Evolutionary conservation across 2,888 invertebrate genomes (phyloP).

Genomic region (Lepidocyrtinus sp.): DNA sequence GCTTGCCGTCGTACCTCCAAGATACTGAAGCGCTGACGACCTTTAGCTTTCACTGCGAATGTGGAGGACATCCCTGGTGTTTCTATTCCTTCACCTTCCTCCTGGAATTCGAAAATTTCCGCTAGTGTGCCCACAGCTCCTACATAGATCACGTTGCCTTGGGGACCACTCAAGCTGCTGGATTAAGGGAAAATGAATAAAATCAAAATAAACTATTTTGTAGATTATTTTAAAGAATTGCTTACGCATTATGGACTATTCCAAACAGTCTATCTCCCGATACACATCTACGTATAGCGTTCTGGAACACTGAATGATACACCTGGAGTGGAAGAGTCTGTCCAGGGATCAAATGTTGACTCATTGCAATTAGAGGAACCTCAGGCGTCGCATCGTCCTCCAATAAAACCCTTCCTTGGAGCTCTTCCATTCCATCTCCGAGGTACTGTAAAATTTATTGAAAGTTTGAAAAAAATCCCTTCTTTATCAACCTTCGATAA

Average conservation of each 20-base stretch:
- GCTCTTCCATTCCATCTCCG: slow-evolving; percentile 77
- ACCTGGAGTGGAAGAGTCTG: slow-evolving; percentile 84
- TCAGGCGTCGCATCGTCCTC: slow-evolving; percentile 75
- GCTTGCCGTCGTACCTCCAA: slow-evolving; percentile 73
- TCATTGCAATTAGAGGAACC: slow-evolving; percentile 77
- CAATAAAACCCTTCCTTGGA: slow-evolving; percentile 79
- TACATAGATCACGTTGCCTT: slow-evolving; percentile 51
- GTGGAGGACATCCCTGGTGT: slow-evolving; percentile 43
- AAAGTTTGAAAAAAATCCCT: slow-evolving; percentile 42
- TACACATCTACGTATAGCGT: slow-evolving; percentile 77
- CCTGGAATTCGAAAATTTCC: slow-evolving; percentile 78
- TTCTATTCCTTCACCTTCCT: slow-evolving; percentile 71
- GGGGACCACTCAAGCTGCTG: slow-evolving; percentile 53
- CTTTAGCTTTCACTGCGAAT: slow-evolving; percentile 79
- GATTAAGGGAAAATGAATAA: background rate
- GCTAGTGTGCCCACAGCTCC: slow-evolving; percentile 77
- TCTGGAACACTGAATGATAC: slow-evolving; percentile 75
- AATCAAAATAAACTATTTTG: slow-evolving; percentile 48
- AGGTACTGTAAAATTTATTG: slow-evolving; percentile 74
- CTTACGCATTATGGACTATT: slow-evolving; percentile 75
- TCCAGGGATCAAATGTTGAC: slow-evolving; percentile 82
- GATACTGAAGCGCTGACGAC: slow-evolving; percentile 82
- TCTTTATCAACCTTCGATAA: background rate
- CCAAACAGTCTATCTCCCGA: slow-evolving; percentile 79
- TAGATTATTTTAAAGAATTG: background rate